A percentile compares a stretch with the other conserved stretches of the same genome.
phyloP scores from a whole-genome alignment of 2,797 vertebrate genomes.

The Sebastes goodei region DNA sequence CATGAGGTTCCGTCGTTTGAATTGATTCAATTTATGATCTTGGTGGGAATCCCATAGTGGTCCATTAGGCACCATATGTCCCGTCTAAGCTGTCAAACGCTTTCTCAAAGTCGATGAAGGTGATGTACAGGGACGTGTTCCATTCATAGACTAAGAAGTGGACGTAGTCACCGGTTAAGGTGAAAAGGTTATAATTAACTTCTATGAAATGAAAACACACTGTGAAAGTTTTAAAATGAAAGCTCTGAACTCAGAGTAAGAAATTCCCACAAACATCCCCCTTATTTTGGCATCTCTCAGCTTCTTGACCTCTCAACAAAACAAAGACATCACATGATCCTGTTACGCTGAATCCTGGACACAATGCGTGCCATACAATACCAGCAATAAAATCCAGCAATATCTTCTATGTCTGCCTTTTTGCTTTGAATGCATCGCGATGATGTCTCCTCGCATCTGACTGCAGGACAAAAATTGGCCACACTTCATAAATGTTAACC shows the following conservation, averaged over 20 bases:
- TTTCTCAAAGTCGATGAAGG: no score
- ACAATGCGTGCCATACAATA: neutral
- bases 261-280: neutral
- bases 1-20: no score
- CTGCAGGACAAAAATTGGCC: neutral
- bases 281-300: neutral
- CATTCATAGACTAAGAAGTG: no score
- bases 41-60: no score
- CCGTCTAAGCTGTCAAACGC: no score
- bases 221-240: rapidly evolving
- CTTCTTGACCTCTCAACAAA: neutral
- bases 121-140: no score
- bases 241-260: neutral
- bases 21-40: no score
- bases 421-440: neutral
- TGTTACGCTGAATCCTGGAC: neutral
- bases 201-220: no score
- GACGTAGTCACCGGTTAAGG: no score
- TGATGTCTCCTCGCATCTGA: neutral
- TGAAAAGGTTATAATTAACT: no score
- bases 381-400: neutral
- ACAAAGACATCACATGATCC: neutral
- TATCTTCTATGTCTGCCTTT: neutral
- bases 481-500: neutral
- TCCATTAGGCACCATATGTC: no score